phyloP scores from a whole-genome alignment of 2,113 vertebrate species.

The Amphiprion ocellaris region DNA sequence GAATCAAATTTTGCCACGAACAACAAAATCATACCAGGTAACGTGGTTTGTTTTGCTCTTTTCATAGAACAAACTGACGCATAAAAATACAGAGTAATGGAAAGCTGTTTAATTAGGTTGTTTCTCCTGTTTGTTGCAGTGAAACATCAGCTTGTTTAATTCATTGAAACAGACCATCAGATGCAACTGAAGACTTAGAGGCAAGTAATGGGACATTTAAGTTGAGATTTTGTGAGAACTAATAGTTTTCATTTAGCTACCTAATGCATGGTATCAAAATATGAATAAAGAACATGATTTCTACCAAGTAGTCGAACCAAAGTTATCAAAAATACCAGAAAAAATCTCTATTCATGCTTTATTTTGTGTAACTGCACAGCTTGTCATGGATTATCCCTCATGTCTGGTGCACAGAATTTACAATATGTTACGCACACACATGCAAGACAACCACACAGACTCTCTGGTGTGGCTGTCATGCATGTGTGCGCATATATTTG shows the following conservation, averaged over 20 bases:
- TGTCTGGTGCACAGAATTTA: not conserved
- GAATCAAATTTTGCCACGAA: not conserved
- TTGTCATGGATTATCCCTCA: not conserved
- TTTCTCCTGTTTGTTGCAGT: too few relatives aligned
- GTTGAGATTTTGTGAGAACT: too few relatives aligned
- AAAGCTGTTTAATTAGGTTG: not conserved
- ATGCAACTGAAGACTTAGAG: not conserved
- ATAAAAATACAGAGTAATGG: not conserved
- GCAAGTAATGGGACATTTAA: not conserved
- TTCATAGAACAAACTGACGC: not conserved
- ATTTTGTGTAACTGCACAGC: not conserved
- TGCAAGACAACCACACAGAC: not conserved
- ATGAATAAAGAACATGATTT: too few relatives aligned
- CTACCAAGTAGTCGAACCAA: too few relatives aligned
- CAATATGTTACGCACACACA: not conserved
- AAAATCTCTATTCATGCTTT: too few relatives aligned
- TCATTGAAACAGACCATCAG: not conserved
- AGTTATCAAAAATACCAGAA: too few relatives aligned
- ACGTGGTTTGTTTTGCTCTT: not conserved
- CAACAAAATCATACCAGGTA: not conserved
- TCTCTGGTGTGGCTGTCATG: not conserved
- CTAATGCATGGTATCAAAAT: too few relatives aligned
- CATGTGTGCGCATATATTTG: not conserved
- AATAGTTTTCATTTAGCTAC: too few relatives aligned
- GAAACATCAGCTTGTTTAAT: not conserved